Evolutionary conservation across 2,113 vertebrate genomes (phyloP).

Genomic region (Hippopotamus amphibius): DNA sequence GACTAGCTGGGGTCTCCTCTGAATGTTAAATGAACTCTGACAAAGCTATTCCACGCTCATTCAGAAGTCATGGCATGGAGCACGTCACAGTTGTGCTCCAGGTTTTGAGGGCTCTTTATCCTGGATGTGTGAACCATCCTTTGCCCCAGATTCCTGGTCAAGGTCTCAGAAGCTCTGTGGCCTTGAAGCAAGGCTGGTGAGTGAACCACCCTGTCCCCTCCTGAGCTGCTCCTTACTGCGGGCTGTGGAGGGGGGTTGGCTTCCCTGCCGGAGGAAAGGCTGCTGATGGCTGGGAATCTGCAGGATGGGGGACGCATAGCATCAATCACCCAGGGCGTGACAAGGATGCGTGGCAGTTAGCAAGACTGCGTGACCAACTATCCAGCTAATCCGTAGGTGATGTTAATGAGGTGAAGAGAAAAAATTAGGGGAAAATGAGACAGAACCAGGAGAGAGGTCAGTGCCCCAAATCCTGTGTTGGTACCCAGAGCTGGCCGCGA

Average conservation of each 20-base stretch:
- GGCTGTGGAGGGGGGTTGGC: background rate
- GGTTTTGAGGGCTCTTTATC: background rate
- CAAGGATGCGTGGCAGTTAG: background rate
- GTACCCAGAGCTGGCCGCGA: slow-evolving; percentile 2
- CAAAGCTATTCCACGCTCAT: background rate
- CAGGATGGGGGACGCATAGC: background rate
- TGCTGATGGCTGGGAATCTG: background rate
- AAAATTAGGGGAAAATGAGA: background rate
- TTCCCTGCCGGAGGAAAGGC: background rate
- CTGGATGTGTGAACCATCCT: background rate
- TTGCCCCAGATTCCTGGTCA: background rate
- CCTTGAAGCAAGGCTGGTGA: background rate
- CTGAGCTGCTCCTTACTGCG: background rate
- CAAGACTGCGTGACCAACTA: background rate
- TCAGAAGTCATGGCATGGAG: background rate
- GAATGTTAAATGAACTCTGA: background rate
- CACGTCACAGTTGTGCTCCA: background rate
- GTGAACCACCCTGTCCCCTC: background rate
- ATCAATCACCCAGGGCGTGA: background rate
- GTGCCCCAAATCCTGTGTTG: background rate
- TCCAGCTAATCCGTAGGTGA: background rate
- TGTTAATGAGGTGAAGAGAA: background rate
- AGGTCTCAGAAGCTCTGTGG: background rate
- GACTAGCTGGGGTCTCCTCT: background rate
- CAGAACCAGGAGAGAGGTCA: background rate